phyloP scores from a whole-genome alignment of 2,888 invertebrate species.

The Zaprionus lineosus region DNA sequence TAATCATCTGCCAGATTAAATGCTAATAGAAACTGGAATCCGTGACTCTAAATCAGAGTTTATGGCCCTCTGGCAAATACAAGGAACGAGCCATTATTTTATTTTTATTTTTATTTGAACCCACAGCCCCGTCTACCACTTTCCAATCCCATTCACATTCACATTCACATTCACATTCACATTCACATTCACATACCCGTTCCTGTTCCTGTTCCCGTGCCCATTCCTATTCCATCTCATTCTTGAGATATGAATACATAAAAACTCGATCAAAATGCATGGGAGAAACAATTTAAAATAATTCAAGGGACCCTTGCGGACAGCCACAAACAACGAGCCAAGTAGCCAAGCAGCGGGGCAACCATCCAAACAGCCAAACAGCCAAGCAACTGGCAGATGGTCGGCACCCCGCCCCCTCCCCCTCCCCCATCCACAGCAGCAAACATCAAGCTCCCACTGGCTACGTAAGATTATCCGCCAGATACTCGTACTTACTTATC shows the following conservation, averaged over 20 bases:
- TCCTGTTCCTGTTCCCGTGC: too few species aligned
- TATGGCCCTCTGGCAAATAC: slow-evolving; percentile 46
- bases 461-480: slow-evolving; percentile 48
- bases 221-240: slow-evolving; percentile 8
- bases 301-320: slow-evolving; percentile 68
- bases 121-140: too few species aligned
- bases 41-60: slow-evolving; percentile 54
- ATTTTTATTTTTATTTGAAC: slow-evolving; percentile 38
- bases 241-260: slow-evolving; percentile 45
- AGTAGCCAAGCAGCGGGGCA: background rate
- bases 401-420: too few species aligned
- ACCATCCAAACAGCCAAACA: background rate
- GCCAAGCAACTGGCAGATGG: slow-evolving; percentile 32
- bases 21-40: slow-evolving; percentile 36
- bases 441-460: slow-evolving; percentile 30
- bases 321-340: slow-evolving; percentile 37
- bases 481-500: slow-evolving; percentile 57
- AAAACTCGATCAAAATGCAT: slow-evolving; percentile 47
- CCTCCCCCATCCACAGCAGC: too few species aligned
- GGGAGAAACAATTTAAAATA: slow-evolving; percentile 71
- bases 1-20: slow-evolving; percentile 48
- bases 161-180: slow-evolving; percentile 3
- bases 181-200: background rate
- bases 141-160: too few species aligned
- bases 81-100: slow-evolving; percentile 43